Evolutionary conservation across 2,113 vertebrate genomes (phyloP), one percentile per base, ranked within the genome.

Genomic region (Larimichthys crocea): DNA sequence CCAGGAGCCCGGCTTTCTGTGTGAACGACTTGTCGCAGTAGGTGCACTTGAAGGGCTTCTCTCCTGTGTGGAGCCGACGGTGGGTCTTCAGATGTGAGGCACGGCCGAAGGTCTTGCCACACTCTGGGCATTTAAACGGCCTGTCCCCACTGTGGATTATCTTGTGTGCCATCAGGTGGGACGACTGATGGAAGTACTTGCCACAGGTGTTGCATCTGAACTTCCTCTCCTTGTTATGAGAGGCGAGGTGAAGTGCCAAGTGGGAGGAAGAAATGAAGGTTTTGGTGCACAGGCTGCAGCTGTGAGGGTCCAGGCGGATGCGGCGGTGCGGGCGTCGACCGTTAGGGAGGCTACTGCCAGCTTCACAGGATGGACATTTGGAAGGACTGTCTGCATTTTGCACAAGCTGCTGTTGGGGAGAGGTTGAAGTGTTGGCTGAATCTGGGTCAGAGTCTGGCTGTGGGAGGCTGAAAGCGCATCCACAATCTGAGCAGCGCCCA

Each of bases 31-130:
- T 94, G 62, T 89, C 82, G 6, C 94, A 95, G 69, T 71, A 86
- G 26, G 90, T 87, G 90, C 95, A 96, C 71, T 92, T 89, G 80
- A 94, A 96, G 50, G 95, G 95, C 72, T 95, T 96, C 85, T 96
- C 95, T 0, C 95, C 95, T 0, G 95, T 95, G 91, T 96, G 95
- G 15, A 96, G 92, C 16, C 95, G 90, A 1, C 84, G 91, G 80
- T 96, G 95, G 3, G 95, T 95, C 82, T 95, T 95, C 35, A 96
- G 92, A 78, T 96, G 95, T 0, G 95, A 95, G 24, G 94, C 92
- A 0, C 95, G 94, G 19, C 93, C 93, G 0, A 96, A 96, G 29
- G 88, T 87, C 90, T 95, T 95, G 0, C 94, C 94, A 2, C 95
- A 96, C 1, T 95, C 94, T 0, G 93, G 88, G 76, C 95, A 96